Percentiles rank a stretch among this genome's conserved stretches.
Evolutionary conservation across 2,888 invertebrate species (phyloP).

Genomic region (Machimus rusticus): DNA sequence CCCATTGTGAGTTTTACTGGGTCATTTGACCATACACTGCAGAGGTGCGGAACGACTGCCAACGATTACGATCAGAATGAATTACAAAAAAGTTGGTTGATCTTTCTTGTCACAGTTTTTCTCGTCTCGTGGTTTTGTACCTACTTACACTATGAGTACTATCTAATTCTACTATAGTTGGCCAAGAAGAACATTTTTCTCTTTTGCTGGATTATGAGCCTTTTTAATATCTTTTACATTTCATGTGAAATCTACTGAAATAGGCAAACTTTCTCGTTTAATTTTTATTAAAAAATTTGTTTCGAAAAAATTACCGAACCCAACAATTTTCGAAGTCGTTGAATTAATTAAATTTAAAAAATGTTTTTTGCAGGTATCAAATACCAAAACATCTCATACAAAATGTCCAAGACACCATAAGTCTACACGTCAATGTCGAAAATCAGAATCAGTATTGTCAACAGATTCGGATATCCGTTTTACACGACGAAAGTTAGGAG

Average conservation of each 20-base stretch:
- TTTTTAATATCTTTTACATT: background rate
- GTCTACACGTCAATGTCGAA: conserved; percentile 52
- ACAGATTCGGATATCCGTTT: conserved; percentile 90
- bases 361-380: background rate
- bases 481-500: conserved; percentile 82
- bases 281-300: no score
- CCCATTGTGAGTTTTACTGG: background rate
- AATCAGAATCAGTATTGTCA: conserved; percentile 81
- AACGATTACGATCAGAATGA: background rate
- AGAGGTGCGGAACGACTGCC: conserved; percentile 10
- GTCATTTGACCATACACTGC: conserved; percentile 9
- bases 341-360: background rate
- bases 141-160: background rate
- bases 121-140: background rate
- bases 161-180: background rate
- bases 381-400: background rate
- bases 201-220: background rate
- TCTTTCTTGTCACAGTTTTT: background rate
- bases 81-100: background rate
- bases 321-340: no score
- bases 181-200: background rate
- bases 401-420: conserved; percentile 50
- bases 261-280: no score
- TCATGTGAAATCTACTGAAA: background rate
- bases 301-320: no score